Evolutionary conservation across 2,888 invertebrate species (phyloP).

Genomic region (Seira ritae): DNA sequence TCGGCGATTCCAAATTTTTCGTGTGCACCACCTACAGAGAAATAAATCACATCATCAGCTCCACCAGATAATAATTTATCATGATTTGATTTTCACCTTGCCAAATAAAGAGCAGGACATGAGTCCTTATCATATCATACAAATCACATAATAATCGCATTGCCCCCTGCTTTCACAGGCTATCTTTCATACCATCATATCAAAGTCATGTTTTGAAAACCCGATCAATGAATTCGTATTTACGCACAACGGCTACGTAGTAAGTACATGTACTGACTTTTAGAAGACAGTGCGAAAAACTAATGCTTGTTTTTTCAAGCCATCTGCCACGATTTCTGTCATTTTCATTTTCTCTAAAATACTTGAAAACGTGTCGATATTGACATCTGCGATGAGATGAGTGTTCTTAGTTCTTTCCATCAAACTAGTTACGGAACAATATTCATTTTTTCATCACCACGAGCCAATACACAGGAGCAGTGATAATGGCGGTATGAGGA

Average conservation of each 20-base stretch:
- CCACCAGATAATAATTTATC: slow-evolving; percentile 55
- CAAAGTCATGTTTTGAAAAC: neutral
- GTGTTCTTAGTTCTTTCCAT: neutral
- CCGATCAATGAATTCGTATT: neutral
- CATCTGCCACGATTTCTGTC: neutral
- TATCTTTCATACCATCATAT: slow-evolving; percentile 1
- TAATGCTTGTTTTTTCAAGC: neutral
- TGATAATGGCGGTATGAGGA: too few species aligned
- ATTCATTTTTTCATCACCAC: slow-evolving; percentile 17
- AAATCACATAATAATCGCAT: too few species aligned
- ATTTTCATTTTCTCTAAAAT: neutral
- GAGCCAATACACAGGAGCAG: too few species aligned
- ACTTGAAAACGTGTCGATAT: slow-evolving; percentile 44
- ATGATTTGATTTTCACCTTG: slow-evolving; percentile 59
- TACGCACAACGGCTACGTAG: neutral
- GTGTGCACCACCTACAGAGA: slow-evolving; percentile 52
- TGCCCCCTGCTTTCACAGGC: neutral
- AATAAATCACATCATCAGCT: slow-evolving; percentile 59
- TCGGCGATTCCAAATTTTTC: neutral
- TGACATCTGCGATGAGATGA: slow-evolving; percentile 38
- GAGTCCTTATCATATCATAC: too few species aligned
- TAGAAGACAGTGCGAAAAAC: too few species aligned
- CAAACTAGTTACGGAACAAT: slow-evolving; percentile 10
- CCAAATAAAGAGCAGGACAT: slow-evolving; percentile 44
- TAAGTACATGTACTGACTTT: neutral